Conservation (phyloP, 2,888 invertebrate species). For the Celastrina argiolus region DNA sequence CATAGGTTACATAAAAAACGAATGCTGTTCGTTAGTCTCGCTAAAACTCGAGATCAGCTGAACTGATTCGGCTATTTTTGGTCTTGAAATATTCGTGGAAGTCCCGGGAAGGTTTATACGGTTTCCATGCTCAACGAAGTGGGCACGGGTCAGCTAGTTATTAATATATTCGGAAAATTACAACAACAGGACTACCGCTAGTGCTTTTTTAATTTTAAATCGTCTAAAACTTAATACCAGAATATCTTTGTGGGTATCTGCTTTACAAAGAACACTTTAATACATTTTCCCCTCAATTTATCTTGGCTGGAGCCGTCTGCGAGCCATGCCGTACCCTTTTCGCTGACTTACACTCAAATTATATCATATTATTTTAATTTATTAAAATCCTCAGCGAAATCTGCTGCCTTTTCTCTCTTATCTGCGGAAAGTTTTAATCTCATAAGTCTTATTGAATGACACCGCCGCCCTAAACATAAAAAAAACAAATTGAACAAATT, state of each 20-base stretch:
- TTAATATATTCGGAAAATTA: too few species aligned
- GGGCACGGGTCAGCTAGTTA: too few species aligned
- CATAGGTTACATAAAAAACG: too few species aligned
- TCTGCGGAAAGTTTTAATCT: slow-evolving; percentile 2
- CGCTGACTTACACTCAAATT: slow-evolving; percentile 17
- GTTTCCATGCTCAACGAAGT: too few species aligned
- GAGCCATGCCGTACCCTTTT: slow-evolving; percentile 4
- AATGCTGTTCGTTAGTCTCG: too few species aligned
- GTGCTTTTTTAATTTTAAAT: neutral
- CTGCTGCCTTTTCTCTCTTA: slow-evolving; percentile 9
- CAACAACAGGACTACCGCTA: too few species aligned
- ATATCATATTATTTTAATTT: slow-evolving; percentile 14
- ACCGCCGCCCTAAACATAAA: too few species aligned
- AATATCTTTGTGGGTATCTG: neutral
- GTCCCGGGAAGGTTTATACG: too few species aligned
- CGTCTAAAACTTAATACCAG: neutral
- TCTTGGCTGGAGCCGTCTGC: slow-evolving; percentile 22
- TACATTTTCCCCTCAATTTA: slow-evolving; percentile 35
- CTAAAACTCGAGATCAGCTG: too few species aligned
- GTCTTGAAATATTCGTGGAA: too few species aligned
- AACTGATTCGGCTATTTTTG: too few species aligned
- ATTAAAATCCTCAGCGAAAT: slow-evolving; percentile 10
- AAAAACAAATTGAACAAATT: too few species aligned
- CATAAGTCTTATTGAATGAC: neutral
- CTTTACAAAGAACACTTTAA: slow-evolving; percentile 32